These are phyloP conservation scores for Euzetes globulus DNA, from an alignment of 2,888 invertebrate species.

Conservation along the genomic window DNA sequence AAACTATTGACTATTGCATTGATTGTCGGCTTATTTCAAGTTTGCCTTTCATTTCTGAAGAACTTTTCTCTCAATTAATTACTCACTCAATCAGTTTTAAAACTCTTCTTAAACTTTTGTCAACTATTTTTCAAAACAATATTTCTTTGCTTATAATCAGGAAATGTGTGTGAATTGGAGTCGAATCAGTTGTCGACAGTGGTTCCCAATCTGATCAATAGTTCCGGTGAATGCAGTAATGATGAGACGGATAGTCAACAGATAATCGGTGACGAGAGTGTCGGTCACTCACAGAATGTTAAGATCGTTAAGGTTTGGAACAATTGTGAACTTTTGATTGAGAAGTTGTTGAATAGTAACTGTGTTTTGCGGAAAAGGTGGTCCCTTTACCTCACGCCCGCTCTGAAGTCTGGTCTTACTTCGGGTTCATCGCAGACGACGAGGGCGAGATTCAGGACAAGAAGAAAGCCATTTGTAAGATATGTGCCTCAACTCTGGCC, in stretches of 20 bases:
- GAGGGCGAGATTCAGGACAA: constrained; percentile 38
- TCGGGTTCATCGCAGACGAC: constrained; percentile 38
- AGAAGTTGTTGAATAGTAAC: constrained; percentile 3
- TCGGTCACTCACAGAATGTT: not conserved
- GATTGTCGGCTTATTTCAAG: no score
- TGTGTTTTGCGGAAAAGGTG: constrained; percentile 15
- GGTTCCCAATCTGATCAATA: not conserved
- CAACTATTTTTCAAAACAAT: not conserved
- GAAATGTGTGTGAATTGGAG: constrained; percentile 7
- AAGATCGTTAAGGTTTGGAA: constrained; percentile 20
- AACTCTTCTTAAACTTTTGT: not conserved
- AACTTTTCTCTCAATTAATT: no score
- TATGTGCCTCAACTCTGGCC: constrained; percentile 37
- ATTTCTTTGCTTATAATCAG: not conserved
- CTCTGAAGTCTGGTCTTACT: constrained; percentile 38
- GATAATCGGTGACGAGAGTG: not conserved
- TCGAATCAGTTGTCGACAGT: constrained; percentile 10
- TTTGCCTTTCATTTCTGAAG: not conserved
- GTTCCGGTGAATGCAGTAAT: constrained; percentile 13
- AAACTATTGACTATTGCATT: not conserved
- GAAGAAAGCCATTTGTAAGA: constrained; percentile 38
- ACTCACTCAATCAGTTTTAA: no score
- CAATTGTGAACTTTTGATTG: not conserved
- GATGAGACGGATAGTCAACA: not conserved
- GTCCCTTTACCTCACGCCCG: constrained; percentile 38